phyloP scores from a whole-genome alignment of 2,888 invertebrate species.

The Pomacea canaliculata region DNA sequence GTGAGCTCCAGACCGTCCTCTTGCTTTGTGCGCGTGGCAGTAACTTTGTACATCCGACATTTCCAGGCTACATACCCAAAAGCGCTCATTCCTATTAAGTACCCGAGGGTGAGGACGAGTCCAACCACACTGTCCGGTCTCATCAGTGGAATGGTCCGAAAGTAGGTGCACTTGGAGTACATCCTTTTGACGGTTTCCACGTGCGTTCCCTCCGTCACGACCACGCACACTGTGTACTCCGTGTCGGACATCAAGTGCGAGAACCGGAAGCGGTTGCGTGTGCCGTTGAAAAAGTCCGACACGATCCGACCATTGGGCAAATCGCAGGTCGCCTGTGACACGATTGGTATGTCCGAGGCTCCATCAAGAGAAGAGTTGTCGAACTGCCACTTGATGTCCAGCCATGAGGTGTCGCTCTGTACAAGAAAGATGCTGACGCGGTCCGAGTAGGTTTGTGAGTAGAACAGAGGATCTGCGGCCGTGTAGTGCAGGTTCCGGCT shows the following conservation, averaged over 20 bases:
- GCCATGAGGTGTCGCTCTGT: slow-evolving; percentile 14
- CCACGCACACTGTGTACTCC: slow-evolving; percentile 27
- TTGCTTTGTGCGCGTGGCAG: not conserved
- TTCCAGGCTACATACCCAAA: slow-evolving; percentile 43
- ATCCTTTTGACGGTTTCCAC: slow-evolving; percentile 30
- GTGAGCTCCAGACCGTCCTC: slow-evolving; percentile 7
- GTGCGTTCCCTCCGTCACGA: slow-evolving; percentile 18
- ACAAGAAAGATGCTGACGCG: slow-evolving; percentile 15
- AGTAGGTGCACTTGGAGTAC: slow-evolving; percentile 41
- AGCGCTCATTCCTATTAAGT: slow-evolving; percentile 35
- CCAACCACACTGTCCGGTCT: slow-evolving; percentile 40
- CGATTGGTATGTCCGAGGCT: slow-evolving; percentile 5
- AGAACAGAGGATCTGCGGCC: too few relatives aligned
- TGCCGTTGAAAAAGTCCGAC: slow-evolving; percentile 13
- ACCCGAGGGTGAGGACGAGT: slow-evolving; percentile 37
- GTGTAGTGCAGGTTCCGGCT: too few relatives aligned
- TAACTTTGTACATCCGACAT: slow-evolving; percentile 13
- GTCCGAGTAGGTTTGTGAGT: slow-evolving; percentile 2
- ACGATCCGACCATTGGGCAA: slow-evolving; percentile 17
- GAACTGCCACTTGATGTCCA: slow-evolving; percentile 25
- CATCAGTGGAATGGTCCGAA: slow-evolving; percentile 42
- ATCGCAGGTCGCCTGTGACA: slow-evolving; percentile 20
- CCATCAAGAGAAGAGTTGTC: slow-evolving; percentile 8
- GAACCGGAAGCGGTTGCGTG: slow-evolving; percentile 18
- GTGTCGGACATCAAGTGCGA: slow-evolving; percentile 25